phyloP scores from a whole-genome alignment of 2,113 vertebrate species.

The Actenoides hombroni region DNA sequence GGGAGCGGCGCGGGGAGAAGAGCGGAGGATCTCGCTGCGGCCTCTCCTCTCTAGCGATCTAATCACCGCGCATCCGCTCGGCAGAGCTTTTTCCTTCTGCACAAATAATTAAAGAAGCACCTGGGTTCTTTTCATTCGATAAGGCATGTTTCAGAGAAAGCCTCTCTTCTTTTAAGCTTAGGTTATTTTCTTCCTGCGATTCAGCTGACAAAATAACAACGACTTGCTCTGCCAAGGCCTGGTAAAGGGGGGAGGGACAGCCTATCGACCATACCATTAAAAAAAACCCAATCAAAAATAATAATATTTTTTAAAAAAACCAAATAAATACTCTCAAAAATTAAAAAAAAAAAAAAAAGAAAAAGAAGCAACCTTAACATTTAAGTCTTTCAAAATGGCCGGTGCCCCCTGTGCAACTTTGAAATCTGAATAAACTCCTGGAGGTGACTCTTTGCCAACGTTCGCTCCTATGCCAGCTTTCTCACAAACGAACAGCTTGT shows the following conservation, averaged over 20 bases:
- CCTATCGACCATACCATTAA: rapidly evolving
- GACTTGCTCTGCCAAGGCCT: not conserved
- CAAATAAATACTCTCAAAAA: not conserved
- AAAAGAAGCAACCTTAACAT: not conserved
- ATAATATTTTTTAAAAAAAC: not conserved
- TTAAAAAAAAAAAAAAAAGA: no score
- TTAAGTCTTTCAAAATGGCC: slow-evolving; percentile 63
- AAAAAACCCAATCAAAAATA: not conserved
- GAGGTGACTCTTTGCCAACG: slow-evolving; percentile 74
- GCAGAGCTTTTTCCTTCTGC: slow-evolving; percentile 65
- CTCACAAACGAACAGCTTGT: slow-evolving; percentile 87
- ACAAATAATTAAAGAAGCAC: slow-evolving; percentile 75
- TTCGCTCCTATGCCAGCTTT: slow-evolving; percentile 74
- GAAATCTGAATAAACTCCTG: slow-evolving; percentile 71
- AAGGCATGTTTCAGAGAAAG: not conserved
- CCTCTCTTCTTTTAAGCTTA: not conserved
- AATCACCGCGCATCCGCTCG: slow-evolving; percentile 45
- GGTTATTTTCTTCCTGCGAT: slow-evolving; percentile 6
- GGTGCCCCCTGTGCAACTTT: slow-evolving; percentile 68
- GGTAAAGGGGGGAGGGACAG: not conserved
- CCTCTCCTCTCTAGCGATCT: not conserved
- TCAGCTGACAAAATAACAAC: not conserved
- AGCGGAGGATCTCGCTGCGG: not conserved
- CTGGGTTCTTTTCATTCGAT: slow-evolving; percentile 64
- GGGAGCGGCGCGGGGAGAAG: not conserved